A percentile compares a stretch with the other conserved stretches of the same genome.
phyloP scores from a whole-genome alignment of 2,113 vertebrate species.

The Antigone vipio region DNA sequence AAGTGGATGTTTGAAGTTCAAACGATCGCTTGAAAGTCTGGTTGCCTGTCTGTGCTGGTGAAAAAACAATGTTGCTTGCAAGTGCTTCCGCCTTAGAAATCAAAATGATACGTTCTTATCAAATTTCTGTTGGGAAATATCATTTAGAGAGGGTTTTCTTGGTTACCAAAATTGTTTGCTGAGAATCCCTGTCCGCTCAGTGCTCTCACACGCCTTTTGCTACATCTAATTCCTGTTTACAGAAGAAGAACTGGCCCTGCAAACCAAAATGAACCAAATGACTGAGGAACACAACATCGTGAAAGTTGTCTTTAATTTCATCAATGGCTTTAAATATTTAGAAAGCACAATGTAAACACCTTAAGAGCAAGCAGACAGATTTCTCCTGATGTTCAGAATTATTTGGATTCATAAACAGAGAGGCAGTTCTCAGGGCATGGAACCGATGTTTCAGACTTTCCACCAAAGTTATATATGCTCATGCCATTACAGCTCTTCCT shows the following conservation, averaged over 20 bases:
- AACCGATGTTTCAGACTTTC: not conserved
- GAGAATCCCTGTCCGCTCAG: not conserved
- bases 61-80: not conserved
- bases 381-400: not conserved
- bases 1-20: not conserved
- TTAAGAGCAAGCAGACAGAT: not conserved
- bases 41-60: not conserved
- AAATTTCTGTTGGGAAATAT: too few species aligned
- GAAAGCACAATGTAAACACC: not conserved
- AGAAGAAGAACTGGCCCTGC: not conserved
- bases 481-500: not conserved
- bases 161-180: not conserved
- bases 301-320: not conserved
- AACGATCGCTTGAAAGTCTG: not conserved
- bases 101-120: not conserved
- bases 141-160: not conserved
- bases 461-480: not conserved
- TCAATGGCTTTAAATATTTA: constrained; percentile 30
- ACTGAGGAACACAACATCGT: not conserved
- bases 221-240: not conserved
- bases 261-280: not conserved
- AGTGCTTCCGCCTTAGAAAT: not conserved
- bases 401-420: not conserved
- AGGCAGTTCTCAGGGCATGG: not conserved
- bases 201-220: not conserved